Base-by-base conservation (phyloP, 2,888 invertebrate species). In the Thelaira solivaga region DNA sequence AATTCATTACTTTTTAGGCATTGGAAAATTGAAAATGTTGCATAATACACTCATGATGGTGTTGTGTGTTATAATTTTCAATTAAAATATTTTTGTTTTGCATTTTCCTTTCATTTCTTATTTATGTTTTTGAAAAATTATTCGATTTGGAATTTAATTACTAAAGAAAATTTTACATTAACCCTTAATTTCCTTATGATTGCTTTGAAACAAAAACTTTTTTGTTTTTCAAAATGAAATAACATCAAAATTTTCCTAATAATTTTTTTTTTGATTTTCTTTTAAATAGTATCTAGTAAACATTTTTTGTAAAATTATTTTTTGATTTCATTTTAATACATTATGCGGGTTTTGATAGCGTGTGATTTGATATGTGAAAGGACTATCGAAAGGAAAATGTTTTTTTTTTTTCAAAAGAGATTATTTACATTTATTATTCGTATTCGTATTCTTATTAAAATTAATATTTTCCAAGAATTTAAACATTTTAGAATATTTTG, bases 11-110 rank as follows among this genome's bases (percentile, higher is more conserved):
- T 55, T 47, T 57, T 55, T 75, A 45, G 29, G 69, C 47, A 69
- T 20, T 59, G 34, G n/a, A 41, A 39, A 51, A 34, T 31, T 29
- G 49, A n/a, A n/a, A 29, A 39, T 29, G 16, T 57, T 68, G 36
- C 16, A 8, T 55, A 55, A 45, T 36, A 43, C n/a, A 24, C 7
- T 57, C 65, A 45, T 79, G 82, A 85, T 85, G 85, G 85, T 83
- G 80, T 61, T 61, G 39, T 22, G 51, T 55, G 67, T 62, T 47
- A 53, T 41, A 72, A 62, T 68, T 72, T 64, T 57, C 77, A 73
- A 68, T 72, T 68, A 57, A 73, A 73, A 67, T 57, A n/a, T n/a
- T n/a, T n/a, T n/a, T 31, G 22, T 47, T 29, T 67, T 49, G 5
- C 4, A 20, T 29, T 10, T 36, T 18, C 29, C 39, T 51, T 39